Percentiles rank a stretch among this genome's conserved stretches.
phyloP scores from a whole-genome alignment of 2,888 invertebrate genomes.

The Drosophila merina region DNA sequence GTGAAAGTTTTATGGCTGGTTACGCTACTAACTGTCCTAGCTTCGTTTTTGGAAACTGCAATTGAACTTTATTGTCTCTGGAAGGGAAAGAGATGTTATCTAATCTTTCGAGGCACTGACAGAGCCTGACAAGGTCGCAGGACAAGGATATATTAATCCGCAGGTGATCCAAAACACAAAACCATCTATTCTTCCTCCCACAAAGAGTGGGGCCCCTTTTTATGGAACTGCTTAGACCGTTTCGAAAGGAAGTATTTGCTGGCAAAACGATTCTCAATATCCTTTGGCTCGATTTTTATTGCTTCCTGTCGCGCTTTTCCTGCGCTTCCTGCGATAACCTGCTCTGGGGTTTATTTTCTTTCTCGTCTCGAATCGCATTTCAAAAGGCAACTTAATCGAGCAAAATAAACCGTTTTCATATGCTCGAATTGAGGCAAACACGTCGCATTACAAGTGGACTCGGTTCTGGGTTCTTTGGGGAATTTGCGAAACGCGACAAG shows the following conservation, averaged over 20 bases:
- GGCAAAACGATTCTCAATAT: conserved; percentile 60
- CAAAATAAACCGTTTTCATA: conserved; percentile 82
- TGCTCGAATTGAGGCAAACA: conserved; percentile 80
- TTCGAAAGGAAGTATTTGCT: neutral
- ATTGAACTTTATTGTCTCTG: conserved; percentile 42
- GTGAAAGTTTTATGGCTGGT: conserved; percentile 72
- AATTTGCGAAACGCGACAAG: conserved; percentile 41
- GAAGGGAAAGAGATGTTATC: neutral
- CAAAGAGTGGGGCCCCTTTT: conserved; percentile 45
- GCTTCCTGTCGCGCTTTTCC: conserved; percentile 61
- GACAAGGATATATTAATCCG: too few relatives aligned
- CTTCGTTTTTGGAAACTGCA: neutral
- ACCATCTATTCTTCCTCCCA: too few relatives aligned
- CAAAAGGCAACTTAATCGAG: conserved; percentile 82
- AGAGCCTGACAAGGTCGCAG: neutral
- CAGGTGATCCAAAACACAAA: too few relatives aligned
- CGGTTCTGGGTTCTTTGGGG: conserved; percentile 56
- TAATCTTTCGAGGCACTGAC: neutral
- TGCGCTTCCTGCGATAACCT: conserved; percentile 34
- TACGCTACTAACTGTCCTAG: conserved; percentile 49
- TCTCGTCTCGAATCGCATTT: conserved; percentile 55
- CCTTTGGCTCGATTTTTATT: conserved; percentile 57
- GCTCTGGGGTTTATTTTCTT: conserved; percentile 12
- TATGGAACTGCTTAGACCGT: conserved; percentile 16
- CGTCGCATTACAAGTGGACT: conserved; percentile 68